Percentiles rank a stretch among this genome's conserved stretches.
Evolutionary conservation across 2,113 vertebrate genomes (phyloP).

Genomic region (Malurus alboscapulatus): DNA sequence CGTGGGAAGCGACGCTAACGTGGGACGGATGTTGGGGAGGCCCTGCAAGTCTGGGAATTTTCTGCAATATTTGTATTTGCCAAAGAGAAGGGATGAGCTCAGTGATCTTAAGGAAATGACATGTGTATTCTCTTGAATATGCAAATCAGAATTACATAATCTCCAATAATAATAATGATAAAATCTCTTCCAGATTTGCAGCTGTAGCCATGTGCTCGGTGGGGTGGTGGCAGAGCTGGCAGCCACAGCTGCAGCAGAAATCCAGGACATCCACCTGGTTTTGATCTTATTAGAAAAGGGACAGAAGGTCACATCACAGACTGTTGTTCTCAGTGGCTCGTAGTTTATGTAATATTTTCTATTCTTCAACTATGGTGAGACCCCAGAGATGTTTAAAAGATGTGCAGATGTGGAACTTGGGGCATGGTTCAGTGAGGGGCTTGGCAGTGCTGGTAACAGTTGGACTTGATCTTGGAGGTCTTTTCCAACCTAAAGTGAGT

Average conservation of each 20-base stretch:
- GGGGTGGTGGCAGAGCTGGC: background rate
- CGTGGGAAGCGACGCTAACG: background rate
- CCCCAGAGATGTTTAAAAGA: background rate
- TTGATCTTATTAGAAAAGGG: constrained; percentile 11
- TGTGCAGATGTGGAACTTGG: background rate
- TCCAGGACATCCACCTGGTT: constrained; percentile 38
- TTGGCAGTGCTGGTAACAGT: background rate
- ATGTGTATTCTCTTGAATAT: background rate
- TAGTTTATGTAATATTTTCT: background rate
- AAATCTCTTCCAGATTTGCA: constrained; percentile 31
- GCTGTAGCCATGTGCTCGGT: background rate
- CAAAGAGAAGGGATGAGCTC: background rate
- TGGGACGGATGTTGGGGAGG: accelerated
- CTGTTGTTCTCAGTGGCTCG: background rate
- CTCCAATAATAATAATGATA: background rate
- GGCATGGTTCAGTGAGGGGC: background rate
- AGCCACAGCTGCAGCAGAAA: background rate
- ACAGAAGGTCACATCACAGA: background rate
- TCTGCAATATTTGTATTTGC: background rate
- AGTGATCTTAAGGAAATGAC: background rate
- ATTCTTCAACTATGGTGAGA: background rate
- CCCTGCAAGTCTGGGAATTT: background rate
- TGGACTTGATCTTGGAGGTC: background rate
- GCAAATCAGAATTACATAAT: constrained; percentile 37
- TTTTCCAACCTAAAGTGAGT: background rate